These are phyloP conservation scores for crab-eating macaque (Macaca fascicularis) DNA, from an alignment of 2,113 vertebrate genomes.

Conservation along the genomic window DNA sequence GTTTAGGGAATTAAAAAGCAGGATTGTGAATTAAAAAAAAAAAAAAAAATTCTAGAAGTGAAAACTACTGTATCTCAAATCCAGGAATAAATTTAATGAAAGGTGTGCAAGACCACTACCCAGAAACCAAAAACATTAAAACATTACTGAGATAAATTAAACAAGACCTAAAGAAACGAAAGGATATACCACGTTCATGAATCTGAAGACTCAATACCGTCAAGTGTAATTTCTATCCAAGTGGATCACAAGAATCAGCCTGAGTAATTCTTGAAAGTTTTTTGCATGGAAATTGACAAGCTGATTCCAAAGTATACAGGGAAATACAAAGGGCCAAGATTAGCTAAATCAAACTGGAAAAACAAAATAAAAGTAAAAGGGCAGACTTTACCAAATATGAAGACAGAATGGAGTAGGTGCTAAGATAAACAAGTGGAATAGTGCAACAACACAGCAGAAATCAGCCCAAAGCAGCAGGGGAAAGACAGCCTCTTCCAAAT, in stretches of 20 bases:
- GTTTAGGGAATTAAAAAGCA: conserved; percentile 2
- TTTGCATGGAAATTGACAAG: neutral
- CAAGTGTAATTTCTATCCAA: neutral
- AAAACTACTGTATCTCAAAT: neutral
- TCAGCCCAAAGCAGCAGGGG: no score
- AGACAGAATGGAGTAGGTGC: neutral
- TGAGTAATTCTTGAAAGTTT: neutral
- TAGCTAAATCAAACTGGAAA: neutral
- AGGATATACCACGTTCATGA: neutral
- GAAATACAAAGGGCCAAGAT: neutral
- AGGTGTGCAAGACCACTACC: neutral
- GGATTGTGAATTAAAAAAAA: neutral
- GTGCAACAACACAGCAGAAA: neutral
- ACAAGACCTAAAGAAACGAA: neutral
- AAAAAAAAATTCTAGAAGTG: no score
- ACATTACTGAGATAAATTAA: neutral
- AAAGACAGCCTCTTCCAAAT: neutral
- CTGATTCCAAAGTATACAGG: neutral
- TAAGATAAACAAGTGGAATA: neutral
- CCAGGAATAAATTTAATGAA: conserved; percentile 1
- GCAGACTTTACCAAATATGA: no score
- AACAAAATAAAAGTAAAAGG: neutral
- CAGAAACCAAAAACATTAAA: neutral
- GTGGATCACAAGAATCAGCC: neutral
- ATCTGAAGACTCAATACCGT: neutral